These are phyloP conservation scores for Ceyx melanurus DNA, from an alignment of 2,113 vertebrate genomes.

Conservation along the genomic window DNA sequence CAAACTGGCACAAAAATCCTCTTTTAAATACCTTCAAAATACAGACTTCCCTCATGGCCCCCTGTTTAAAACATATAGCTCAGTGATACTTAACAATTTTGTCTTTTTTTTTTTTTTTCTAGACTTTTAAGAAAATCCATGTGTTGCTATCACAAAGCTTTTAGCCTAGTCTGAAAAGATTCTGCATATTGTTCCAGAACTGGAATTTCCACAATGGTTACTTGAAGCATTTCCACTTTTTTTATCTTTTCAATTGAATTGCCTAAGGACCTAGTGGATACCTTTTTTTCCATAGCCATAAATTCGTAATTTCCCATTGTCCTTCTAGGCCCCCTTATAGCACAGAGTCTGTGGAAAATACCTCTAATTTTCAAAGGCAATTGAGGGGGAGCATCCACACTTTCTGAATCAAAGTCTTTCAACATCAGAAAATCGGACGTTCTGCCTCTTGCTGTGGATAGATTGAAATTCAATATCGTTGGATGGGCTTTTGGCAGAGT, in stretches of 20 bases:
- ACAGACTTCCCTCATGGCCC: background rate
- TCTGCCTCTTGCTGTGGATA: background rate
- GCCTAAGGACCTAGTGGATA: background rate
- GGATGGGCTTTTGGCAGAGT: background rate
- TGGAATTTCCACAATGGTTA: background rate
- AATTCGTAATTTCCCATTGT: slow-evolving; percentile 1
- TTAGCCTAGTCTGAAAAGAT: background rate
- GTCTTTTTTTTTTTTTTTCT: background rate
- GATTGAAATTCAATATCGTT: slow-evolving; percentile 42
- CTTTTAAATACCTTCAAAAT: background rate
- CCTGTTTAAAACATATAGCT: background rate
- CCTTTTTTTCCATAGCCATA: background rate
- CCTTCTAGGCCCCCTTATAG: background rate
- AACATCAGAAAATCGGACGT: background rate
- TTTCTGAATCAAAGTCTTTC: background rate
- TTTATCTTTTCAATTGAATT: background rate
- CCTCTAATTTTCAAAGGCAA: background rate
- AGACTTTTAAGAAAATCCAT: background rate
- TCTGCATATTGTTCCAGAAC: background rate
- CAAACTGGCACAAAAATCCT: background rate
- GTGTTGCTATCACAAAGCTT: background rate
- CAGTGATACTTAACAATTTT: background rate
- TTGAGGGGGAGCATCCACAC: background rate
- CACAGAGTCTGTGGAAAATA: background rate
- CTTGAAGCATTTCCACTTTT: background rate